Conservation (phyloP, 2,113 vertebrate genomes). For the Eulacestoma nigropectus region DNA sequence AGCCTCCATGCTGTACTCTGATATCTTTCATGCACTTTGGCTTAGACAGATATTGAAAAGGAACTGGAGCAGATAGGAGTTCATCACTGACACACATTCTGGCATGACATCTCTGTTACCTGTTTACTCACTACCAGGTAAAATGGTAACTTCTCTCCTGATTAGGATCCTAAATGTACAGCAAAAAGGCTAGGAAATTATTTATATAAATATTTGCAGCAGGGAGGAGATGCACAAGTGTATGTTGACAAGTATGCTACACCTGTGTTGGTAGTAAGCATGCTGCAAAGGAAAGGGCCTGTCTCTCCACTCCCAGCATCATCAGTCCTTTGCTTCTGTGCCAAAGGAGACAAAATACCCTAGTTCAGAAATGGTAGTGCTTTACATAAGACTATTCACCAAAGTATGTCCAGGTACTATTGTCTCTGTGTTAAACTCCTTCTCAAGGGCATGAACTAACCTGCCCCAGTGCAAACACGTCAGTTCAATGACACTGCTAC, state of each 20-base stretch:
- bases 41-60: neutral
- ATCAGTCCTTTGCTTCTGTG: neutral
- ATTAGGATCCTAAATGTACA: neutral
- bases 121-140: neutral
- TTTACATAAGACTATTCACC: neutral
- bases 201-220: neutral
- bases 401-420: neutral
- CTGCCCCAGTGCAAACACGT: too few relatives aligned
- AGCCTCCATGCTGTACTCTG: neutral
- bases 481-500: too few relatives aligned
- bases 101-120: fast-evolving
- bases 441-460: neutral
- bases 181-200: neutral
- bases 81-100: neutral
- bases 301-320: neutral
- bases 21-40: neutral
- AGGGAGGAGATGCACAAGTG: fast-evolving
- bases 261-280: neutral
- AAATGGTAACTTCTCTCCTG: neutral
- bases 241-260: neutral
- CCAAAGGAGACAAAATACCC: neutral
- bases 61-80: neutral
- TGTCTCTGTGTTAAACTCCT: neutral
- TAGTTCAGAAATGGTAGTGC: neutral
- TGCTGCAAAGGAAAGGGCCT: neutral